Base-by-base conservation (phyloP, 1,140 invertebrate genomes). In the Drosophila chauvacae region DNA sequence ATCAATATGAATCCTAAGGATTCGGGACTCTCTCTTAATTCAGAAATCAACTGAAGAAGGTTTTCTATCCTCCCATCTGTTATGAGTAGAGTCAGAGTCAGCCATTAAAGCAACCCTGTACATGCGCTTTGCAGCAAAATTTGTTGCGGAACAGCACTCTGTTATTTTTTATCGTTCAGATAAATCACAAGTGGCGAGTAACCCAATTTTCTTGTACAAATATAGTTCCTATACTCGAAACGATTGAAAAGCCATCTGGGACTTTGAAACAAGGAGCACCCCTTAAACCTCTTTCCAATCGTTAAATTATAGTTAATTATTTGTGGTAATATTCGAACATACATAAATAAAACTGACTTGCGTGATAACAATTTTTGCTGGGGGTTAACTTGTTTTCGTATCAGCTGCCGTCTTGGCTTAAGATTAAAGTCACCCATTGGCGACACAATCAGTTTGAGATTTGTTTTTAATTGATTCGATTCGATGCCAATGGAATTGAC, bases 381-480 rank as follows among this genome's bases (percentile, higher is more conserved):
- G 4, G 70, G 55, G 70, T 72, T 72, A 73, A 73, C 37, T 18
- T 60, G 68, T 72, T 72, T 60, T 73, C 16, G 28, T 51, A 50
- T 73, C 45, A 47, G 57, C 44, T 45, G 33, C 23, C 47, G 47
- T 20, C 48, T 68, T 76, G 59, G 56, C 56, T 65, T 62, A 72
- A 63, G 64, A 80, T 72, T 77, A 77, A 65, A 78, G 77, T 55
- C 77, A 80, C 80, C 72, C 28, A 33, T 62, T 47, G 44, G 65
- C 74, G 74, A 77, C 47, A 68, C 62, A 76, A 71, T 80, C 55
- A 60, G 80, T 62, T 87, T 57, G 47, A 74, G 84, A 61, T 69
- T 70, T 80, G 68, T 53, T 53, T 78, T 82, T 88, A 88, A 88
- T 87, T 83, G 72, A 88, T 68, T 83, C 72, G 80, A 87, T 73